phyloP scores from a whole-genome alignment of 2,888 invertebrate species.

The Hedychridium roseum region DNA sequence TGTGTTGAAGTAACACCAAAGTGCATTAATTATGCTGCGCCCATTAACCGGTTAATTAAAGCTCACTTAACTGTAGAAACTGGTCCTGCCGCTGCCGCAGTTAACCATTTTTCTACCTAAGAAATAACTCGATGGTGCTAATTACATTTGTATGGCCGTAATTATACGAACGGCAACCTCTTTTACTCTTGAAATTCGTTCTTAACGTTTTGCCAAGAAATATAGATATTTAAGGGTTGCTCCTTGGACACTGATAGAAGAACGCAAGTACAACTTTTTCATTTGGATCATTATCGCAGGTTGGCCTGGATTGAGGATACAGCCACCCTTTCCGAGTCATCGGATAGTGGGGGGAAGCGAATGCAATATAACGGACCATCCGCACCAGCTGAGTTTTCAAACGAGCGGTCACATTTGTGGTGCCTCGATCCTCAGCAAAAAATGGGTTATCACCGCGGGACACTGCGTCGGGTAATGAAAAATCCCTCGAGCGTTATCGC shows the following conservation, averaged over 20 bases:
- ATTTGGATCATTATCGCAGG: constrained; percentile 18
- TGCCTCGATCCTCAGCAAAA: constrained; percentile 40
- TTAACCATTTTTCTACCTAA: no score
- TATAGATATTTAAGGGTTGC: neutral
- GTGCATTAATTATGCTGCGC: no score
- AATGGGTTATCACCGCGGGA: constrained; percentile 44
- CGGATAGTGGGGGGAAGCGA: constrained; percentile 57
- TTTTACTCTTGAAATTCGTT: neutral
- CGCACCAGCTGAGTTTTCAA: constrained; percentile 53
- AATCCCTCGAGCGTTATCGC: neutral
- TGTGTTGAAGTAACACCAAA: no score
- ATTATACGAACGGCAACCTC: no score
- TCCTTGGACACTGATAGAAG: neutral
- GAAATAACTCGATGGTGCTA: no score
- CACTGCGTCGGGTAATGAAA: constrained; percentile 44
- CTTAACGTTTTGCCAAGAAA: neutral
- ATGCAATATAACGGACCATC: constrained; percentile 52
- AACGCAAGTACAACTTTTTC: constrained; percentile 9
- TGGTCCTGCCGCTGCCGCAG: no score
- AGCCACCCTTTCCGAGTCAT: constrained; percentile 9
- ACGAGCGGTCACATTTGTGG: constrained; percentile 42
- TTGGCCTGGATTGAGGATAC: constrained; percentile 5
- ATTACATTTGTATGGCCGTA: no score
- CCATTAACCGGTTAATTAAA: no score
- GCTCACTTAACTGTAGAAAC: no score